Conservation (phyloP, 23 tunicate species). For the Styela plicata region DNA sequence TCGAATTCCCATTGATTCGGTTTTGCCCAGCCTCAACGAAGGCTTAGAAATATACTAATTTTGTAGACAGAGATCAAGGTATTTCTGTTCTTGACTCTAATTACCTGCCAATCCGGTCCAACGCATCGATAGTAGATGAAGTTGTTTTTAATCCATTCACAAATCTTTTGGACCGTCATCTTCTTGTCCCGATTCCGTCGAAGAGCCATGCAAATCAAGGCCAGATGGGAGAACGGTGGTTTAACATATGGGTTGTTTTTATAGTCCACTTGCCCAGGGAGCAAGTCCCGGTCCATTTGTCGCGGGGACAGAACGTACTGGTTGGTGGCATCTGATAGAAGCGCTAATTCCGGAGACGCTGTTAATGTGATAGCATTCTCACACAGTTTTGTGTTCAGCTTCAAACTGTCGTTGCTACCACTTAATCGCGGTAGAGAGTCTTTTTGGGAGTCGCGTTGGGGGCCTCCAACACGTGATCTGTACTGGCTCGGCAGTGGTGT, state of each 20-base stretch:
- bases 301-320: slow-evolving; percentile 46
- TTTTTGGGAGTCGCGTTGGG: slow-evolving; percentile 3
- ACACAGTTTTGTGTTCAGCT: slow-evolving; percentile 30
- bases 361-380: slow-evolving; percentile 26
- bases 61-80: too few species aligned
- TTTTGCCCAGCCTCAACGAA: too few species aligned
- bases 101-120: slow-evolving; percentile 75
- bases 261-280: slow-evolving; percentile 63
- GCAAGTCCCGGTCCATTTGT: slow-evolving; percentile 36
- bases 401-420: slow-evolving; percentile 35
- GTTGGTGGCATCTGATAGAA: slow-evolving; percentile 21
- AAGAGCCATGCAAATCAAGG: slow-evolving; percentile 77
- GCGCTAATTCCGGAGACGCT: slow-evolving; percentile 24
- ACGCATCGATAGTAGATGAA: slow-evolving; percentile 68
- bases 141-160: slow-evolving; percentile 87
- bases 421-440: slow-evolving; percentile 31
- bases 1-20: too few species aligned
- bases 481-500: slow-evolving; percentile 30
- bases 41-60: too few species aligned
- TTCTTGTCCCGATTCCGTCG: slow-evolving; percentile 38
- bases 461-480: slow-evolving; percentile 14
- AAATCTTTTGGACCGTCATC: slow-evolving; percentile 42
- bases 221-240: slow-evolving; percentile 42
- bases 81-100: too few species aligned
- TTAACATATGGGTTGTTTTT: slow-evolving; percentile 82